Conservation (phyloP, 2,113 vertebrate species). For the Ageneiosus marmoratus region DNA sequence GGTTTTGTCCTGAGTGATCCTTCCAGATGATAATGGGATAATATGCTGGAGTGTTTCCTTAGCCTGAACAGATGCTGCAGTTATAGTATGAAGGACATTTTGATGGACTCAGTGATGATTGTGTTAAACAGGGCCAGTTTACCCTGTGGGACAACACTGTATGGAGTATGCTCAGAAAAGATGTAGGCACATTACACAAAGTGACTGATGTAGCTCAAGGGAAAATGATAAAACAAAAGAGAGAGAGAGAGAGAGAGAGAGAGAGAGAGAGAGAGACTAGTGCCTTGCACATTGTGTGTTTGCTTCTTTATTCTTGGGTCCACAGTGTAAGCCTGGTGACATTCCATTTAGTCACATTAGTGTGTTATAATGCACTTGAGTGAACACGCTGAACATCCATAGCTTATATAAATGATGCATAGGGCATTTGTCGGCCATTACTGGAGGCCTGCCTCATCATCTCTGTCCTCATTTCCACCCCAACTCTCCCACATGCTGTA, state of each 20-base stretch:
- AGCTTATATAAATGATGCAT: conserved; percentile 21
- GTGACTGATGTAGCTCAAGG: not conserved
- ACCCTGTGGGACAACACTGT: not conserved
- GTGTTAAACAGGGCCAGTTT: conserved; percentile 16
- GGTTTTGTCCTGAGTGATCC: not conserved
- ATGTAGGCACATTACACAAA: not conserved
- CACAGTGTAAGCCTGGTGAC: not conserved
- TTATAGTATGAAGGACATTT: not conserved
- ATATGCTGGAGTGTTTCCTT: not conserved
- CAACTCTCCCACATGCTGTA: conserved; percentile 31
- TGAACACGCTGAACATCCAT: not conserved
- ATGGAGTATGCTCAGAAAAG: not conserved
- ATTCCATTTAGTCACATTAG: conserved; percentile 13
- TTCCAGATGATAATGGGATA: not conserved
- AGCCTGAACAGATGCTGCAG: not conserved
- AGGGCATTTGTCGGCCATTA: conserved; percentile 16
- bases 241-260: not conserved
- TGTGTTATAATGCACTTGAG: conserved; percentile 1
- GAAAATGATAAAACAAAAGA: not conserved
- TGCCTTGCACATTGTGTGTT: not conserved
- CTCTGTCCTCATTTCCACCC: conserved; percentile 14
- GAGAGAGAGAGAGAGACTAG: not conserved
- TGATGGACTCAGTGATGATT: not conserved
- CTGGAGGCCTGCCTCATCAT: conserved; percentile 5
- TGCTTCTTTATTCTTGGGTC: not conserved